Evolutionary conservation across 2,797 vertebrate genomes (phyloP), one percentile per base, ranked within the genome.

Genomic region (Myotis myotis): DNA sequence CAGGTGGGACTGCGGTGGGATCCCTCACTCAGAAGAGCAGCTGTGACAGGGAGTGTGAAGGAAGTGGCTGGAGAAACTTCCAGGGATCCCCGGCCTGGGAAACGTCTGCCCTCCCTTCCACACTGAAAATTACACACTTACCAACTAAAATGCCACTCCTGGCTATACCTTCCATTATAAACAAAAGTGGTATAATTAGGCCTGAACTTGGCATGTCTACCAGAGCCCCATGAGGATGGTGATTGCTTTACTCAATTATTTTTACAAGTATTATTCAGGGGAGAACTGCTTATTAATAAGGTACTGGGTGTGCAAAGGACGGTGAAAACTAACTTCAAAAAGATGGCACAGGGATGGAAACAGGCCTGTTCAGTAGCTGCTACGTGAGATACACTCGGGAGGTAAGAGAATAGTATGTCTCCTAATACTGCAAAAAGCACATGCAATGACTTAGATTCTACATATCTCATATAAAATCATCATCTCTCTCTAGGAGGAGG

Each of bases 171-270:
- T 95, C 96, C 96, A 97, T 97, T 97, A 97, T 28, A 92, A 88
- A 95, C 93, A 96, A 97, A 97, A 97, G 92, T 92, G 44, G 64
- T 96, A 96, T 97, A 95, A 97, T 96, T 96, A 97, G 87, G 71
- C 82, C 96, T 94, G 53, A 88, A 97, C 89, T 93, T 95, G 95
- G 96, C 95, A 96, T 76, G 87, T 79, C 74, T 47, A 47, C 72
- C 64, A 30, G 53, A 82, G 16, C 47, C 74, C 84, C 83, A 28
- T 71, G 60, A 86, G 72, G 92, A 88, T 57, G 25, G 72, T 66
- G 87, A 94, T 30, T 89, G 86, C 89, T 96, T 96, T 88, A 95
- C 93, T 94, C 84, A 90, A 88, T 94, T 72, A 90, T 84, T 96
- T 96, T 96, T 94, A 96, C 76, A 89, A 95, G 93, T 95, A 71